Evolutionary conservation across 2,888 invertebrate species (phyloP), one percentile per base, ranked within the genome.

Genomic region (Altica lythri): DNA sequence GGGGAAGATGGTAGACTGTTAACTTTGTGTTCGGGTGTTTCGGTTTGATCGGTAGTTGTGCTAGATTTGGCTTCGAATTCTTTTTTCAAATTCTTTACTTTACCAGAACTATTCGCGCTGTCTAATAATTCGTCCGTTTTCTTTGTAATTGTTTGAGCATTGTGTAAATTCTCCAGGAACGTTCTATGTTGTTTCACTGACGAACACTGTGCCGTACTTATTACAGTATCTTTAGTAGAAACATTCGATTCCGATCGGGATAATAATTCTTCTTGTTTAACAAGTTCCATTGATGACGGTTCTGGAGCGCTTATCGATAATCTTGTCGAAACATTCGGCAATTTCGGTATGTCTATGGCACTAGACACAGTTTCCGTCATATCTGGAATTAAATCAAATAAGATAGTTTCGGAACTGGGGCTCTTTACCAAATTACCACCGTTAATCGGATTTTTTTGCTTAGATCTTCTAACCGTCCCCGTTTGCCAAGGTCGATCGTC

Each of bases 11-110:
- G 84, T 59, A 84, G 74, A 71, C 84, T 84, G 54, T 73, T 74
- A 53, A 78, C 79, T 63, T 80, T 60, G 14, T 47, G 30, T 53
- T 62, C 51, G 57, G 57, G 14, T 25, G 44, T 43, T 45, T 68
- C 65, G 34, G 46, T 38, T 56, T 59, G 62, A 54, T 63, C 58
- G 70, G 61, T 62, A 25, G 52, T 60, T 42, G 55, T 66, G 63
- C 65, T 75, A 1, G 82, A 82, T 73, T 89, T 89, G 45, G 92
- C 92, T 79, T 94, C 93, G 75, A 93, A 92, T 75, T 90, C 92
- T 73, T 88, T 88, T 76, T 91, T 91, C 65, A 92, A 83, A 80
- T 88, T 90, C 80, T 86, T 86, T 64, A 93, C 93, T 73, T 89
- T 87, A 18, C 92, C 91, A 34, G 83, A 81, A 27, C 65, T 66